These are phyloP conservation scores for Argyresthia goedartella DNA, from an alignment of 2,888 invertebrate species.

Conservation along the genomic window DNA sequence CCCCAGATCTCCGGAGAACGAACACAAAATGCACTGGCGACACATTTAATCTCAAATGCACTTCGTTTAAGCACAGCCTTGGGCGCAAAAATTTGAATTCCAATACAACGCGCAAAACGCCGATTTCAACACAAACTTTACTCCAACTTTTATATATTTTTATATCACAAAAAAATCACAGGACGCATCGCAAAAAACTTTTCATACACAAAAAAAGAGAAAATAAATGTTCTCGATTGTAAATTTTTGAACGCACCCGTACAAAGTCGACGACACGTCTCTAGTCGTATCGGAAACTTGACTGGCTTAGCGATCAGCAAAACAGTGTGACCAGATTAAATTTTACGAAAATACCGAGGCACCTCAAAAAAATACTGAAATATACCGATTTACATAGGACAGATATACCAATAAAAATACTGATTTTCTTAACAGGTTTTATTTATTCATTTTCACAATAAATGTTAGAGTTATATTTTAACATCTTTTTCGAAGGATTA, in stretches of 20 bases:
- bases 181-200: background rate
- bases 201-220: background rate
- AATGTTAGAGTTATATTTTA: too few relatives aligned
- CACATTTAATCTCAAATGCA: background rate
- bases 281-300: constrained; percentile 30
- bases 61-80: background rate
- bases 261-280: constrained; percentile 27
- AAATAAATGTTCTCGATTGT: background rate
- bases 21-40: constrained; percentile 4
- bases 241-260: constrained; percentile 35
- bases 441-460: too few relatives aligned
- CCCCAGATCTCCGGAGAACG: constrained; percentile 2
- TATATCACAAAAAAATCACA: background rate
- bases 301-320: constrained; percentile 21
- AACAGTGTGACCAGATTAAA: too few relatives aligned
- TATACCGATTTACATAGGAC: too few relatives aligned
- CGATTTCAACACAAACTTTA: background rate
- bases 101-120: background rate
- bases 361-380: too few relatives aligned
- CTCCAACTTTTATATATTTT: background rate
- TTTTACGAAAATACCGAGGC: too few relatives aligned
- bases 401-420: too few relatives aligned
- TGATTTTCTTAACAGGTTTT: too few relatives aligned
- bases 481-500: too few relatives aligned
- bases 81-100: background rate